These are phyloP conservation scores for Sandelia bainsii DNA, from an alignment of 2,797 vertebrate species.

Conservation along the genomic window DNA sequence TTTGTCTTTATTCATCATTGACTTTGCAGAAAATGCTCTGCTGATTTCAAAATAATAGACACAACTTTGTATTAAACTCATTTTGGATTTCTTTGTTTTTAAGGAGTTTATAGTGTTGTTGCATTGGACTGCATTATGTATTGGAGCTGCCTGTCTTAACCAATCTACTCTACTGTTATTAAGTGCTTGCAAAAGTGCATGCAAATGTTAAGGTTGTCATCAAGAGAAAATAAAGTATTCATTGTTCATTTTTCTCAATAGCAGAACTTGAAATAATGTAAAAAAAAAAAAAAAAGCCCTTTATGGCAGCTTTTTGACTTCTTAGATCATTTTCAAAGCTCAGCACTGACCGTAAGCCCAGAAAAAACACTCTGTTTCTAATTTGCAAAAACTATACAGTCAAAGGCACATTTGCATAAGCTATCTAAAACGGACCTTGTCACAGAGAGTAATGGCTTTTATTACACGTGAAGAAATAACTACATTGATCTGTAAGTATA, in stretches of 20 bases:
- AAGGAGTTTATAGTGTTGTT: neutral
- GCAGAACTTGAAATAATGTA: too few species aligned
- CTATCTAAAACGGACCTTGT: conserved; percentile 17
- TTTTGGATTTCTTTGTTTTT: neutral
- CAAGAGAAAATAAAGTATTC: neutral
- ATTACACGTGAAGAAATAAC: conserved; percentile 39
- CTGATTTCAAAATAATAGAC: neutral
- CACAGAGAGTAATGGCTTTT: conserved; percentile 47
- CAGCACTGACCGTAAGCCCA: neutral
- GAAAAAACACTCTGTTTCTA: too few species aligned
- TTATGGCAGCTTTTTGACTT: neutral
- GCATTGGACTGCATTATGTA: neutral
- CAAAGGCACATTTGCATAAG: conserved; percentile 18
- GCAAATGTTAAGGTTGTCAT: neutral
- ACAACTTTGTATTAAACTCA: neutral
- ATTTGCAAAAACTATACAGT: neutral
- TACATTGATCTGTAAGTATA: conserved; percentile 33
- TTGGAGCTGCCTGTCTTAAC: neutral
- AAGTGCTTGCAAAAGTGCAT: neutral
- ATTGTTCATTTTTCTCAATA: neutral
- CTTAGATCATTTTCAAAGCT: neutral
- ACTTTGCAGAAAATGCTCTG: conserved; percentile 7
- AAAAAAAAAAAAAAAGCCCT: neutral
- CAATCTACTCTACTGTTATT: neutral
- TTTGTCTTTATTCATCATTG: conserved; percentile 2